Evolutionary conservation across 2,113 vertebrate genomes (phyloP), one percentile per base, ranked within the genome.

Genomic region (Xenotilapia flavipinnis): DNA sequence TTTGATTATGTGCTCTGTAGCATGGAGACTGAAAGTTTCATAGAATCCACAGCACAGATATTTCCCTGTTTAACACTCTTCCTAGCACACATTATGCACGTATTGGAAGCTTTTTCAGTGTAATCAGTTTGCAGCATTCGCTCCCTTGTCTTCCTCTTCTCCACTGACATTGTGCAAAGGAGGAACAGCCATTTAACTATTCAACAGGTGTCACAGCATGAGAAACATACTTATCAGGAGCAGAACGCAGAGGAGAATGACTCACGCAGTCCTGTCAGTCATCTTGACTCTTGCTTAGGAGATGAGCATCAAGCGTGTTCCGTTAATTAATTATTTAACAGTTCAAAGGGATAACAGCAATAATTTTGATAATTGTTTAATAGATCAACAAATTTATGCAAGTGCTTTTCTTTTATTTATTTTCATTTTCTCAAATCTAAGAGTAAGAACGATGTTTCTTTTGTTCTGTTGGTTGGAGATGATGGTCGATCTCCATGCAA

Each of bases 131-230:
- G 47, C 51, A 54, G 54, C 70, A n/a, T 12, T 68, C 12, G 28
- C 23, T 28, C 54, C 62, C 62, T 14, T 36, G 6, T 45, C 45
- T 65, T 79, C 49, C 4, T 60, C 82, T 55, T 87, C 79, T 87
- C 23, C 31, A 51, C 90, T 87, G 86, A 89, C 87, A 75, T 65
- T 81, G 68, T 89, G 40, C 53, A 53, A 83, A 80, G 47, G 56
- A 79, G 40, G 40, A 84, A 82, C 19, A 81, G 80, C 40, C 77
- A 31, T 87, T 89, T 84, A 81, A 56, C 45, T 68, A 19, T 81
- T 92, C 85, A 87, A 90, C 85, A 90, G 83, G 83, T 91, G 87
- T 88, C 79, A 58, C 53, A 54, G 75, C 89, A 81, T 77, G 81
- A 47, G 75, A 93, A 90, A 89, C 79, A 81, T 23, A 65, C 58